These are phyloP conservation scores for Chymomyza procnemis DNA, from an alignment of 2,888 invertebrate species.

Conservation along the genomic window DNA sequence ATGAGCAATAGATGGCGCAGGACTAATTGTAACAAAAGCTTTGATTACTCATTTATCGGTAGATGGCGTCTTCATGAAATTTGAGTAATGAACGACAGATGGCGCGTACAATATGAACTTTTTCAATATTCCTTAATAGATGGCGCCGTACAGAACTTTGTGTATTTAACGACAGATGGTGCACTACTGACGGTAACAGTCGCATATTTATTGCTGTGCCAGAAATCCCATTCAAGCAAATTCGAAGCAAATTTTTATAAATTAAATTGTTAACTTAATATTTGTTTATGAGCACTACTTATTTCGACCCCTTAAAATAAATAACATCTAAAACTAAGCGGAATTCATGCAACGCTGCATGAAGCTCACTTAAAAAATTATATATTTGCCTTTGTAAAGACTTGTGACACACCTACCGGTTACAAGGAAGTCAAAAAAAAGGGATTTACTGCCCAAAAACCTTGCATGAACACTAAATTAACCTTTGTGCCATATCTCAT, in stretches of 20 bases:
- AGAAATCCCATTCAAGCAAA: conserved; percentile 34
- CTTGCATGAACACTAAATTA: not conserved
- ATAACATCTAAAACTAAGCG: too few species aligned
- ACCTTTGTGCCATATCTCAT: not conserved
- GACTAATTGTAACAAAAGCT: not conserved
- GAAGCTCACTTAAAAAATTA: too few species aligned
- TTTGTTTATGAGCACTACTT: too few species aligned
- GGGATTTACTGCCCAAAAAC: not conserved
- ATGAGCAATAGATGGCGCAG: not conserved
- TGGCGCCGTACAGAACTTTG: too few species aligned
- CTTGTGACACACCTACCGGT: not conserved
- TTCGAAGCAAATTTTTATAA: too few species aligned
- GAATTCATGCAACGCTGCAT: too few species aligned
- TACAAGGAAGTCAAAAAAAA: not conserved
- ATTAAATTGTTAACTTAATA: too few species aligned
- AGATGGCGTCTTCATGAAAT: not conserved
- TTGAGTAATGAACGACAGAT: not conserved
- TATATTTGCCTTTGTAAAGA: conserved; percentile 26
- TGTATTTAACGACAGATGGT: not conserved
- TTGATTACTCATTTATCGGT: not conserved
- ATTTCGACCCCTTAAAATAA: too few species aligned
- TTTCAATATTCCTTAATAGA: too few species aligned
- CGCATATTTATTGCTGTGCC: too few species aligned
- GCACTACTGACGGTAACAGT: not conserved
- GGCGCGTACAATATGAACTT: too few species aligned